Evolutionary conservation across 2,113 vertebrate genomes (phyloP).

Genomic region (Hyaena hyaena): DNA sequence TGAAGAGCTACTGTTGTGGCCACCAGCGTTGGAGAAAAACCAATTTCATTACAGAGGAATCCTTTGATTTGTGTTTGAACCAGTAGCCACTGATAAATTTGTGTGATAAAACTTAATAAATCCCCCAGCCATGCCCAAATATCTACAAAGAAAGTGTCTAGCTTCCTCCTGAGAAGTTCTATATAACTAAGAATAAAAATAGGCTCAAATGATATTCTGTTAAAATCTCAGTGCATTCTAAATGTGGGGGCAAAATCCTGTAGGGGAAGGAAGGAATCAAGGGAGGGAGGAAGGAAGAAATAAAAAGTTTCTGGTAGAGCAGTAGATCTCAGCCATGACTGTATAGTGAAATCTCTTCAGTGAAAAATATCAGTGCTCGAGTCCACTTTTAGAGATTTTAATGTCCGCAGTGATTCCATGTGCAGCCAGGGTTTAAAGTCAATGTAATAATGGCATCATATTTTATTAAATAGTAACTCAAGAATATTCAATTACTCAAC

Average conservation of each 20-base stretch:
- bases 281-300: fast-evolving
- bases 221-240: background rate
- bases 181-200: background rate
- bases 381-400: background rate
- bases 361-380: background rate
- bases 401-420: background rate
- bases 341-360: background rate
- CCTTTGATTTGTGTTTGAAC: background rate
- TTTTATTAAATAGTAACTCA: background rate
- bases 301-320: background rate
- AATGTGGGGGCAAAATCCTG: background rate
- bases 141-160: constrained; percentile 6
- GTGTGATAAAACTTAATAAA: background rate
- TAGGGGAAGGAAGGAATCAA: background rate
- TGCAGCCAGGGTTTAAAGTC: background rate
- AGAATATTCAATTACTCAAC: background rate
- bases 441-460: background rate
- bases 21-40: background rate
- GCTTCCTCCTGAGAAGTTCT: background rate
- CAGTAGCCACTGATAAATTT: background rate
- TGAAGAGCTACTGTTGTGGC: background rate
- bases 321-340: background rate
- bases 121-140: background rate
- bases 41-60: background rate
- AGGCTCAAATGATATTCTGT: background rate